Base-by-base conservation (phyloP, 2,888 invertebrate species). In the Julus scanicus region DNA sequence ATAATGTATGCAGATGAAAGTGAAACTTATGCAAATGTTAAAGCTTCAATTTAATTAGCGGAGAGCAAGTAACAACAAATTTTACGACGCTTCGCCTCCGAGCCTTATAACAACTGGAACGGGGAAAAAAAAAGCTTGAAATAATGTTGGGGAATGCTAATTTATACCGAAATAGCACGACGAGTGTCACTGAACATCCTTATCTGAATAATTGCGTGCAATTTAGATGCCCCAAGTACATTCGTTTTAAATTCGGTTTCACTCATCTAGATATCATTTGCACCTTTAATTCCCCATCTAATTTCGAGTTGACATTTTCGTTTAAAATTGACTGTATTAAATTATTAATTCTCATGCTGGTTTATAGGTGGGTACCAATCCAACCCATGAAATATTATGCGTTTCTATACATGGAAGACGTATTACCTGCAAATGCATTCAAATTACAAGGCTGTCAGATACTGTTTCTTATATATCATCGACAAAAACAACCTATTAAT, bases 161-260 rank as follows among this genome's bases (percentile, higher is more conserved):
- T 63, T 63, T 63, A 63, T 63, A 20, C 63, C 63, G 63, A 63
- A 63, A 63, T 63, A 63, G 63, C 63, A 63, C 63, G n/a, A 63
- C 20, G 20, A 4, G 63, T 20, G 63, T 63, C 63, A 63, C 13
- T 15, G 9, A n/a, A n/a, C n/a, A 6, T 20, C 63, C 15, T 63
- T 63, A 63, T 63, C 63, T 63, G 20, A 20, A 63, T 63, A 63
- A 63, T 8, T 48, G 53, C 13, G 2, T 11, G 13, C 53, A 53
- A 63, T 63, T 63, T 63, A 63, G 63, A 63, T 63, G 63, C 63
- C 63, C 63, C 63, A n/a, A 63, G 63, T 63, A 63, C 63, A 63
- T 63, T 63, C 63, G 63, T 63, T 53, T 53, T 53, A 15, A 53
- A 53, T 4, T 53, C 15, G 53, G 53, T 53, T 63, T 63, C 63